Evolutionary conservation across 1,140 invertebrate species (phyloP), one percentile per base, ranked within the genome.

Genomic region (Dryas iulia): DNA sequence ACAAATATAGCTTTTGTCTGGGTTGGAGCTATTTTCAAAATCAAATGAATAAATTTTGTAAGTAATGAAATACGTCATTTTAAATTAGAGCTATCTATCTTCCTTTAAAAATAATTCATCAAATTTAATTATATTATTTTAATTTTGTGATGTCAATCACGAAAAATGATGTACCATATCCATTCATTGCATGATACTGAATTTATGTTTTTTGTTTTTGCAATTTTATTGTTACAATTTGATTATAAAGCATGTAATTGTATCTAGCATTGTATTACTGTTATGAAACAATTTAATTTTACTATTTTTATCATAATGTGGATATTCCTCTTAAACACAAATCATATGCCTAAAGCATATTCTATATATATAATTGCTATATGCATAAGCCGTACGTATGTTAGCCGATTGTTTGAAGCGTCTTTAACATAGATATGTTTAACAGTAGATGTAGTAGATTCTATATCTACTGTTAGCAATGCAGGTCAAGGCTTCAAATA

Each of bases 401-500:
- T 26, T 58, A 10, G 26, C n/a, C 6, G 14, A 31, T 58, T 31
- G 56, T 58, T 58, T 11, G 6, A 58, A 10, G 18, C 23, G n/a
- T 58, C 21, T 21, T 18, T 31, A 31, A 59, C 12, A 39, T 52
- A 62, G 14, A 26, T 53, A 28, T 28, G n/a, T 53, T 68, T 64
- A 72, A 71, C 64, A 74, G 71, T 74, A n/a, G n/a, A n/a, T n/a
- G n/a, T n/a, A n/a, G n/a, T n/a, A n/a, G n/a, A n/a, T n/a, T n/a
- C n/a, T n/a, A n/a, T n/a, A n/a, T n/a, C n/a, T 76, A 76, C 81
- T 76, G 77, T 79, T 82, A 76, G 65, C 74, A 71, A 84, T 83
- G 77, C 80, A 73, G 82, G 83, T 80, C 83, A 84, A 86, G 83
- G 81, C 76, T 76, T 77, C 10, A 64, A 71, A 53, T 82, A 79